Evolutionary conservation across 2,113 vertebrate species (phyloP).

Genomic region (Eurypyga helias): DNA sequence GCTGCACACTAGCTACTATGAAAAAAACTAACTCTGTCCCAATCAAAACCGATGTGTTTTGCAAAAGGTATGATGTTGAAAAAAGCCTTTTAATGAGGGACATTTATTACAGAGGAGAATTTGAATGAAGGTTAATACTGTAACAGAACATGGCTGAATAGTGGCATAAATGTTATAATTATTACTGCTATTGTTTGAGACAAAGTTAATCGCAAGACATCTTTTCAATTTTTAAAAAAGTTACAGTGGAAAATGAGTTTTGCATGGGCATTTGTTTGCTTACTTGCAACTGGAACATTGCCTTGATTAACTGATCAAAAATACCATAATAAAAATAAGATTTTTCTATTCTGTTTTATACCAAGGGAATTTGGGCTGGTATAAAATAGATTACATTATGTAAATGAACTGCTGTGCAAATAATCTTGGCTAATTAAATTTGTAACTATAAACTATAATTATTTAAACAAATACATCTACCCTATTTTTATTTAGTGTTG

Average conservation of each 20-base stretch:
- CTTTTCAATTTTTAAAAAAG: not conserved
- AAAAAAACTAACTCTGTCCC: too few species aligned
- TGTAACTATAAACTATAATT: slow-evolving; percentile 21
- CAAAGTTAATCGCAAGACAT: not conserved
- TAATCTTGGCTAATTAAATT: slow-evolving; percentile 45
- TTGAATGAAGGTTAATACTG: not conserved
- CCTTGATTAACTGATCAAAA: slow-evolving; percentile 32
- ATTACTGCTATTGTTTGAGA: not conserved
- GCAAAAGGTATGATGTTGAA: not conserved
- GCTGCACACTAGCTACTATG: too few species aligned
- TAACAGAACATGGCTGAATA: not conserved
- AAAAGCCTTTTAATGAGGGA: not conserved
- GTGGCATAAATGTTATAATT: not conserved
- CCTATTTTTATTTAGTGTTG: not conserved
- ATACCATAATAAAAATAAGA: not conserved
- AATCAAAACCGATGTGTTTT: not conserved
- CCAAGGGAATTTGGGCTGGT: not conserved
- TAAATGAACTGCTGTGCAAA: slow-evolving; percentile 27
- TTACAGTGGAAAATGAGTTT: not conserved
- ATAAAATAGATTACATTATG: slow-evolving; percentile 44
- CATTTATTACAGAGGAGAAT: not conserved
- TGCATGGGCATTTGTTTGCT: not conserved
- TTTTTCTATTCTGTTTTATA: not conserved
- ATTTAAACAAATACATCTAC: slow-evolving; percentile 25
- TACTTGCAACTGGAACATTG: not conserved